phyloP scores from a whole-genome alignment of 2,888 invertebrate genomes.

The Epirrita christyi region DNA sequence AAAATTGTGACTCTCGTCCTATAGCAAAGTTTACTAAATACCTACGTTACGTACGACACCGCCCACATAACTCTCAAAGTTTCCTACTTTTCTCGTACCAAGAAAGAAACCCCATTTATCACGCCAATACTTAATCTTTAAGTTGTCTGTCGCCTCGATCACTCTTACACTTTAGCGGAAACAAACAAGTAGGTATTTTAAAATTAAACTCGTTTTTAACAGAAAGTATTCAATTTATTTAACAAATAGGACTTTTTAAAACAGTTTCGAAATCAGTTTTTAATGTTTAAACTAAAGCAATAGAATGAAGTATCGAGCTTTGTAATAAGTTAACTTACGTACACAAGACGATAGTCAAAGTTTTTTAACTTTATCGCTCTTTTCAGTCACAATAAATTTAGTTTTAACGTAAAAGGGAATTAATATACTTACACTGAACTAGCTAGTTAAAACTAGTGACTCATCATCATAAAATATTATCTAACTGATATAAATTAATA shows the following conservation, averaged over 20 bases:
- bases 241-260: background rate
- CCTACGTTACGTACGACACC: slow-evolving; percentile 5
- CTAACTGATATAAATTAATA: too few relatives aligned
- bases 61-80: slow-evolving; percentile 24
- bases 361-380: background rate
- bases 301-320: too few relatives aligned
- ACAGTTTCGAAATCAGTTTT: background rate
- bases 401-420: background rate
- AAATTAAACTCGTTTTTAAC: background rate
- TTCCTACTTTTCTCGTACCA: slow-evolving; percentile 25
- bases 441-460: too few relatives aligned
- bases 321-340: too few relatives aligned
- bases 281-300: too few relatives aligned
- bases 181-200: background rate
- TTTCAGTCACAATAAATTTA: background rate
- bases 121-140: slow-evolving; percentile 54
- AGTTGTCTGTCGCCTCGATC: slow-evolving; percentile 43
- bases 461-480: too few relatives aligned
- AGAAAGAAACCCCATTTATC: slow-evolving; percentile 56
- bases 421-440: background rate
- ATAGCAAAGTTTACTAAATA: slow-evolving; percentile 13
- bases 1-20: slow-evolving; percentile 15
- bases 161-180: background rate
- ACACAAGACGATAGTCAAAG: too few relatives aligned
- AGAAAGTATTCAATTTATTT: background rate